Conservation (phyloP, 1,140 invertebrate genomes). For the Drosophila pseudoananassae region DNA sequence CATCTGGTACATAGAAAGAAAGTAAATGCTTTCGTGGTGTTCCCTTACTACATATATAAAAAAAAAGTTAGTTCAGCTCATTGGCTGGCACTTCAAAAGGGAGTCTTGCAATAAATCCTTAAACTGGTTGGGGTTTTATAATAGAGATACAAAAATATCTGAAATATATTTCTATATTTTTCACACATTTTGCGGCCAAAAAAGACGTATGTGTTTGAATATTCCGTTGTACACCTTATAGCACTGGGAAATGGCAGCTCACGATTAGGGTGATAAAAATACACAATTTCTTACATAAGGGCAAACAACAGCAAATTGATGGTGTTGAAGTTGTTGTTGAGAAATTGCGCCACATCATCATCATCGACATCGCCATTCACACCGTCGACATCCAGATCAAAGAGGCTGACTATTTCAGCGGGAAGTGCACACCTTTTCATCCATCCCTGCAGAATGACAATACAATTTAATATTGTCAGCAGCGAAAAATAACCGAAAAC, state of each 20-base stretch:
- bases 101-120: background rate
- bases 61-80: background rate
- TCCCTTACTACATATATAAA: background rate
- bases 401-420: conserved; percentile 61
- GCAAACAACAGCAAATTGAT: conserved; percentile 65
- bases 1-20: conserved; percentile 13
- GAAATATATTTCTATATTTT: too few relatives aligned
- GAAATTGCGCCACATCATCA: conserved; percentile 67
- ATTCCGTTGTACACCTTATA: conserved; percentile 29
- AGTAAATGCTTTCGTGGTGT: background rate
- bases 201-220: conserved; percentile 12
- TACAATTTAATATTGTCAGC: conserved; percentile 69
- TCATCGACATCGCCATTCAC: conserved; percentile 10
- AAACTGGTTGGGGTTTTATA: background rate
- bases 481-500: conserved; percentile 33
- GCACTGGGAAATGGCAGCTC: conserved; percentile 46
- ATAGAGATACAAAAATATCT: conserved; percentile 6
- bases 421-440: conserved; percentile 16
- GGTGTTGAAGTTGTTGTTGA: conserved; percentile 72
- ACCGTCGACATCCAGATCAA: conserved; percentile 67
- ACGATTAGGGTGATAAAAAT: conserved; percentile 10
- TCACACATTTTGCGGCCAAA: background rate
- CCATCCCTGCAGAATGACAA: conserved; percentile 55
- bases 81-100: background rate
- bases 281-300: conserved; percentile 15